A percentile compares a stretch with the other conserved stretches of the same genome.
phyloP scores from a whole-genome alignment of 2,797 vertebrate genomes.

The Notamacropus eugenii region DNA sequence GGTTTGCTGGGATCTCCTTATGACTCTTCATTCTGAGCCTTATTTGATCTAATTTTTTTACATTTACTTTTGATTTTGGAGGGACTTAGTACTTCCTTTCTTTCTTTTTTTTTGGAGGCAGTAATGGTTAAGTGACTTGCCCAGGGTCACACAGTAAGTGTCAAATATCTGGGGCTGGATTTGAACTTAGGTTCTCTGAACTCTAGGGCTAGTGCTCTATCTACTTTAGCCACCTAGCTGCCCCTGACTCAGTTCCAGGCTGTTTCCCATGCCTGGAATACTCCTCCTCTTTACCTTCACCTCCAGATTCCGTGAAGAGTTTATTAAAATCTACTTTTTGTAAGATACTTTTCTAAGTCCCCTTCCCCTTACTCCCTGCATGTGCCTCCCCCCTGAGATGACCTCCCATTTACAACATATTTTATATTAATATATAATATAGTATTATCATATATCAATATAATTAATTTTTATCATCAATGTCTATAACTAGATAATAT shows the following conservation, averaged over 20 bases:
- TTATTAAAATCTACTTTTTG: neutral
- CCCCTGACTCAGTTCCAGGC: neutral
- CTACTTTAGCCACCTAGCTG: neutral
- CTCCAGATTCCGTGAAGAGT: neutral
- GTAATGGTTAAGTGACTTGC: neutral
- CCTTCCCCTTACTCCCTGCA: neutral
- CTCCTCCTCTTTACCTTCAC: neutral
- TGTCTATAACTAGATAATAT: no score
- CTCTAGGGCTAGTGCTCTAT: neutral
- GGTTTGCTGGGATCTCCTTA: neutral
- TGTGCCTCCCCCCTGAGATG: neutral
- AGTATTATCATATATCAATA: no score
- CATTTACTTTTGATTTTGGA: neutral
- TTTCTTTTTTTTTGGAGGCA: no score
- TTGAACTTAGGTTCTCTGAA: neutral
- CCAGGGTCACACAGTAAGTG: neutral
- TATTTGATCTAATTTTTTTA: neutral
- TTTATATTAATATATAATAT: no score
- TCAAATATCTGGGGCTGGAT: neutral
- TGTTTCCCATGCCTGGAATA: neutral
- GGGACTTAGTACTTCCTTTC: neutral
- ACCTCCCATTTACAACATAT: neutral
- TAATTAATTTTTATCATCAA: no score
- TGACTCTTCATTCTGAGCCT: neutral
- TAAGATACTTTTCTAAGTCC: neutral